Base-by-base conservation (phyloP, 2,113 vertebrate genomes). In the Fulica atra region DNA sequence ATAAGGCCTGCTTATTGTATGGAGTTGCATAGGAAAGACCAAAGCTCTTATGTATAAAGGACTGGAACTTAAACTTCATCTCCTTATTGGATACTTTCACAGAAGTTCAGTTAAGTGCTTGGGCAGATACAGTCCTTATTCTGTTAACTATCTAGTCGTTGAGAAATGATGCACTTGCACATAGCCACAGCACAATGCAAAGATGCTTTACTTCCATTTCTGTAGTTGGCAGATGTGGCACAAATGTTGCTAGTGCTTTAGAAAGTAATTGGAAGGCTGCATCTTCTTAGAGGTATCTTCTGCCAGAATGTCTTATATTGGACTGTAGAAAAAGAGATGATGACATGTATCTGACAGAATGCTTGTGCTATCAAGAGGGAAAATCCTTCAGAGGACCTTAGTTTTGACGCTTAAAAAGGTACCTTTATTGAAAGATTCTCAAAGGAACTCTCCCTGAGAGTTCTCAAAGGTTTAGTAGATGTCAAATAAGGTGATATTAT, bases 201-300 rank as follows among this genome's bases (percentile, higher is more conserved):
- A 51, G 33, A 48, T 40, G 6, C 44, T 77, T 1, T 2, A 33
- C 28, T 46, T 85, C 31, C 1, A 5, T 36, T 85, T 92, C 46
- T 2, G 0, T 54, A 64, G 26, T 44, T 38, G 25, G 19, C 0
- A 6, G 40, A 40, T 11, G 2, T 1, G 3, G 8, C 36, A 40
- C 18, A 24, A 50, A 36, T 5, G 5, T 38, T 19, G 5, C 25
- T 59, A 74, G 25, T 25, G 68, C 64, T 85, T 11, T 40, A 60
- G 59, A 76, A 84, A 29, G 16, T 38, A 33, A 11, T 33, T 64
- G n/a, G 10, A 44, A 83, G 25, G 9, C 33, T 77, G 93, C 25
- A 23, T 25, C 13, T 8, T 84, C 11, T 44, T 50, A n/a, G 4
- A 26, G 15, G 2, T 35, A 31, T 35, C 24, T 78, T 89, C 38